Base-by-base conservation (phyloP, 2,113 vertebrate species). In the Thermophis baileyi region DNA sequence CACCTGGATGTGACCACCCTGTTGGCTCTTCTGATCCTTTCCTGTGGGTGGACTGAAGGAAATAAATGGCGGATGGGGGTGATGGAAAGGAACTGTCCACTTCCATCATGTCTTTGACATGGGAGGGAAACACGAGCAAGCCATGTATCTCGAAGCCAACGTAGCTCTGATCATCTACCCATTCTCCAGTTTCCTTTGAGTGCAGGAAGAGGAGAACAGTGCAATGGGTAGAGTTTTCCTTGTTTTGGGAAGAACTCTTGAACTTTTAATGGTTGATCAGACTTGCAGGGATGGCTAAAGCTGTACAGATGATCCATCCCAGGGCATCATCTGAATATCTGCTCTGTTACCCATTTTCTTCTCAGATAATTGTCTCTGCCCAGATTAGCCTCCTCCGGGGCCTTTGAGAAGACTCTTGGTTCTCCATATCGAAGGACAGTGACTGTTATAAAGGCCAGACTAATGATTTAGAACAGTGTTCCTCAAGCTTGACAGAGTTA, bases 371-470 rank as follows among this genome's bases (percentile, higher is more conserved):
- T 35, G 4, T 69, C 63, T n/a, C 12, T 4, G 60, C 12, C 60
- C 30, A n/a, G 60, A n/a, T 69, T 69, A 69, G 60, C 60, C 30
- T 69, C 16, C 12, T 69, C 60, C 0, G 0, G 12, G 30, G 60
- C 12, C 60, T 6, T 6, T 20, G 20, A 54, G 53, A 60, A 30
- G 9, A 35, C 40, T 57, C 63, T 93, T 92, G 63, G 30, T 92
- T 95, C 93, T 95, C 94, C 89, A 92, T 90, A 91, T 10, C 20
- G 27, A 54, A n/a, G 47, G 60, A 55, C 12, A 87, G 93, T 87
- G 91, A 0, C 0, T 69, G 47, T 74, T 88, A 89, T 0, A 0
- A 51, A 92, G 50, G 53, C 9, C 47, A 54, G 27, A 63, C 10
- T 30, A 63, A 63, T 30, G 60, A 51, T 51, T 51, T 51, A 51